Evolutionary conservation across 1,140 invertebrate genomes (phyloP), one percentile per base, ranked within the genome.

Genomic region (Drosophila subpulchrella): DNA sequence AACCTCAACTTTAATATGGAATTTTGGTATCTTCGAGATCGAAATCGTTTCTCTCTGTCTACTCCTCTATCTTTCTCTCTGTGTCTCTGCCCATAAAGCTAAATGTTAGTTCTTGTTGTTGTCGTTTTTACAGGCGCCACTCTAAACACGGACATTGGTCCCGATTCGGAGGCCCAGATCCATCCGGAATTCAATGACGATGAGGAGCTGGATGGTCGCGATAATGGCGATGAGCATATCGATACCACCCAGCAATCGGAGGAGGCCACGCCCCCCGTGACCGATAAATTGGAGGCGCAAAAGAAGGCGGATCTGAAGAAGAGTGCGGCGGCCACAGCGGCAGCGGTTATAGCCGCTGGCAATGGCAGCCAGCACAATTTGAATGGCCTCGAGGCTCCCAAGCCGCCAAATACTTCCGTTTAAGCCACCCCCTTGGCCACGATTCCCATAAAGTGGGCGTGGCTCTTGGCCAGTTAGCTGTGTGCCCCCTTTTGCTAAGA

Each of bases 91-190:
- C 54, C 78, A 67, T 67, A 65, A 79, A 81, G 85, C 80, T 92
- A 86, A 91, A 92, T 84, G 90, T 92, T 92, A 92, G 91, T 92
- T 92, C 91, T 92, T 91, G 91, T 91, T 91, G 88, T 91, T 91
- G 88, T 90, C 88, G 89, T 88, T 91, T 71, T 91, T 92, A 54
- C 91, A 92, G 91, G 91, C 78, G 91, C 91, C 74, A 91, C 91
- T n/a, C 68, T 92, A 17, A 91, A 92, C 66, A 92, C 91, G 62
- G 91, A 92, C 54, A 82, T 92, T 63, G 63, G 91, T 66, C 91
- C 91, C 75, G 91, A 92, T 75, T 92, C 91, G 17, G 91, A 92
- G 82, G 91, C 91, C 15, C 91, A 92, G 51, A 92, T 92, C 24
- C 86, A 92, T 78, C 91, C 91, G 41, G 85, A 91, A 24, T 71